Percentiles rank a stretch among this genome's conserved stretches.
Conservation (phyloP, 2,888 invertebrate genomes). For the Eupithecia exiguata region DNA sequence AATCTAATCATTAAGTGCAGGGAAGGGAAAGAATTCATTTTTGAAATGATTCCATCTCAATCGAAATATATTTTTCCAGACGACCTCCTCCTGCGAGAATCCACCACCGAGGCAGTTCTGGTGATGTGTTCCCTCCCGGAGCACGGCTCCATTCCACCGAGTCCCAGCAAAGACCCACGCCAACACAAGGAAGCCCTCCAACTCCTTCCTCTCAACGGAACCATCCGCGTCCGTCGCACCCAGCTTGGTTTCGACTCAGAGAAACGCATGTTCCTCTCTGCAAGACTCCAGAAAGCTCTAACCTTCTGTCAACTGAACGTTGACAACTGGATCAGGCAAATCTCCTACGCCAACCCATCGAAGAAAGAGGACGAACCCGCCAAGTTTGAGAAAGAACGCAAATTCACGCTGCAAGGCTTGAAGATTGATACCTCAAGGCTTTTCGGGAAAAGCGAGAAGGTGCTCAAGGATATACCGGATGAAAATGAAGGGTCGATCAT, state of each 20-base stretch:
- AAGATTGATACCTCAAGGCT: slow-evolving; percentile 79
- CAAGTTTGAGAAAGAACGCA: slow-evolving; percentile 80
- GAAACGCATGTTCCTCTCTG: slow-evolving; percentile 85
- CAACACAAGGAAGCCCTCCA: slow-evolving; percentile 83
- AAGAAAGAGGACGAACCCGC: slow-evolving; percentile 81
- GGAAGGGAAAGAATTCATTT: not conserved
- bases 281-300: slow-evolving; percentile 86
- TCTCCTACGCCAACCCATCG: slow-evolving; percentile 78
- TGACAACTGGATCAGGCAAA: slow-evolving; percentile 86
- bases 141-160: slow-evolving; percentile 74
- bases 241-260: slow-evolving; percentile 86
- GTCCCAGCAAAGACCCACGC: slow-evolving; percentile 81
- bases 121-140: slow-evolving; percentile 86
- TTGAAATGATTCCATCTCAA: not conserved
- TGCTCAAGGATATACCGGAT: slow-evolving; percentile 81
- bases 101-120: slow-evolving; percentile 86
- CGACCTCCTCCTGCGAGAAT: slow-evolving; percentile 84
- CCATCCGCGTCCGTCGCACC: slow-evolving; percentile 78
- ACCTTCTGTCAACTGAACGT: slow-evolving; percentile 86
- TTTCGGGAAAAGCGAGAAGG: slow-evolving; percentile 81
- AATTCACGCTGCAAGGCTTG: slow-evolving; percentile 79
- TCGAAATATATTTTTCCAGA: slow-evolving; percentile 60
- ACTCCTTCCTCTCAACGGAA: slow-evolving; percentile 74
- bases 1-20: not conserved
- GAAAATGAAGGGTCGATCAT: slow-evolving; percentile 87